Evolutionary conservation across 2,888 invertebrate species (phyloP).

Genomic region (Parapristionchus giblindavisi): DNA sequence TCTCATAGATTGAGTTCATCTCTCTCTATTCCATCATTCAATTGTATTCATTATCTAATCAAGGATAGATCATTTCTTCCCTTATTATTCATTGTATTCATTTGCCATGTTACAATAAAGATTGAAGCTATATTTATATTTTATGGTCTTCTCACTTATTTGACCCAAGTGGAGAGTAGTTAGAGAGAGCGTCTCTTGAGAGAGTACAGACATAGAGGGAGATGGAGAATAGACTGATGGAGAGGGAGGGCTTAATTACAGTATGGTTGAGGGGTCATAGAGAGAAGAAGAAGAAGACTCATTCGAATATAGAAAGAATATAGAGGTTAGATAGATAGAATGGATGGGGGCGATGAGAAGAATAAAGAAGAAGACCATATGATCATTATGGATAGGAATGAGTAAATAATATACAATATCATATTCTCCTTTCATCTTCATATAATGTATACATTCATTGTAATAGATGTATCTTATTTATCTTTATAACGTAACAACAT

Average conservation of each 20-base stretch:
- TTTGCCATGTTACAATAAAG: slow-evolving; percentile 6
- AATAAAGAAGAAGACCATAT: background rate
- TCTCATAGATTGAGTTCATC: too few species aligned
- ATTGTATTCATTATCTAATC: too few species aligned
- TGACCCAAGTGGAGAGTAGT: slow-evolving; percentile 10
- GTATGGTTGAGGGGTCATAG: slow-evolving; percentile 2
- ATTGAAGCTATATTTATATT: slow-evolving; percentile 5
- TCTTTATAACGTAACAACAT: slow-evolving; percentile 11
- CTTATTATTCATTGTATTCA: slow-evolving; percentile 17
- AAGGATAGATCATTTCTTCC: slow-evolving; percentile 16
- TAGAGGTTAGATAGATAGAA: slow-evolving; percentile 4
- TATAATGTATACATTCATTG: too few species aligned
- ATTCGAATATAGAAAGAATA: slow-evolving; percentile 19
- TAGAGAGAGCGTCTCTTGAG: slow-evolving; percentile 34
- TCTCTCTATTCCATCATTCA: too few species aligned
- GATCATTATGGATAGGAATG: too few species aligned
- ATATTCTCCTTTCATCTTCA: too few species aligned
- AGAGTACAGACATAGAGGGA: slow-evolving; percentile 31
- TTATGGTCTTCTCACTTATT: slow-evolving; percentile 2
- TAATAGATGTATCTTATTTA: too few species aligned
- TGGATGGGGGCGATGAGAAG: slow-evolving; percentile 9
- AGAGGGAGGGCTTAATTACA: slow-evolving; percentile 34
- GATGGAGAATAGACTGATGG: too few species aligned
- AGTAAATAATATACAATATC: too few species aligned
- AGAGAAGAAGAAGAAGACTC: slow-evolving; percentile 8